A percentile compares a stretch with the other conserved stretches of the same genome.
Evolutionary conservation across 2,113 vertebrate species (phyloP).

Genomic region (Hyaena hyaena): DNA sequence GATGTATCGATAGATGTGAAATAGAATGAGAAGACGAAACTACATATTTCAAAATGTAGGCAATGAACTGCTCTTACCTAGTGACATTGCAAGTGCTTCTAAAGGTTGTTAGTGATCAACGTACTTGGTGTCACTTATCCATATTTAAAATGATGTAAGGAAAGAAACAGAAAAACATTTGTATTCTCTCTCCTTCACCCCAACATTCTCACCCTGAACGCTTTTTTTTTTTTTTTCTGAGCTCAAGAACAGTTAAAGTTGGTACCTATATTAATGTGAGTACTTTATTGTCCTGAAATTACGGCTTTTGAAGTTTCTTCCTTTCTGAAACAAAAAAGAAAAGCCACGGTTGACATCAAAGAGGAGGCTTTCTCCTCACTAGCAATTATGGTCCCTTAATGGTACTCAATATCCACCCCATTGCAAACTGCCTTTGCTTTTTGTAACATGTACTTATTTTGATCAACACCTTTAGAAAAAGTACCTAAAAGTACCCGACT

Average conservation of each 20-base stretch:
- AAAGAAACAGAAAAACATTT: neutral
- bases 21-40: neutral
- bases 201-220: constrained; percentile 60
- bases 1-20: neutral
- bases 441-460: constrained; percentile 80
- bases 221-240: neutral
- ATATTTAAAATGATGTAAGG: neutral
- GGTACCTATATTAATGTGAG: constrained; percentile 77
- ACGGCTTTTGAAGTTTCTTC: constrained; percentile 88
- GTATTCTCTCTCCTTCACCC: neutral
- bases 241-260: constrained; percentile 72
- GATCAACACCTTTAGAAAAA: constrained; percentile 83
- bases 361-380: constrained; percentile 83
- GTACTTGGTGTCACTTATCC: neutral
- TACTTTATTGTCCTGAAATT: constrained; percentile 87
- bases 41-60: neutral
- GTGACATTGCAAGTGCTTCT: accelerated
- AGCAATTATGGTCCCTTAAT: constrained; percentile 84
- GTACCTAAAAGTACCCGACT: constrained; percentile 56
- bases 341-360: constrained; percentile 85
- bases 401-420: constrained; percentile 80
- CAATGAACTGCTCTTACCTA: neutral
- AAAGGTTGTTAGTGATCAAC: accelerated
- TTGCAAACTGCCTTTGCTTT: constrained; percentile 79
- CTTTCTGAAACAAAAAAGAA: constrained; percentile 84